Conservation (phyloP, 2,888 invertebrate genomes). For the Scotopteryx bipunctaria region DNA sequence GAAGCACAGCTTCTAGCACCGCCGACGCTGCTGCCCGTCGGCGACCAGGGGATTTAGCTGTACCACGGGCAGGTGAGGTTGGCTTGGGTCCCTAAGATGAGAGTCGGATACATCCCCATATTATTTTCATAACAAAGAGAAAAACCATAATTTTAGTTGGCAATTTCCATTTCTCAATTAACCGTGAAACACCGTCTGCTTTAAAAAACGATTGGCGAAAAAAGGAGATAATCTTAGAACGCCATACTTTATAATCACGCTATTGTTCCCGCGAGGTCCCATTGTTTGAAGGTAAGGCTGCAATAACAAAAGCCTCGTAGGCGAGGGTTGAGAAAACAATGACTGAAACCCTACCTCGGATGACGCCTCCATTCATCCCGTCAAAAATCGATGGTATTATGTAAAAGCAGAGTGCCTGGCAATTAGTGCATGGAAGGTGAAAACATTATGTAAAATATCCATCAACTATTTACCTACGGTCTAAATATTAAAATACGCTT, state of each 20-base stretch:
- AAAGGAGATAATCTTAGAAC: conserved; percentile 59
- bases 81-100: too few relatives aligned
- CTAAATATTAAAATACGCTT: too few relatives aligned
- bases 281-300: conserved; percentile 67
- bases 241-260: conserved; percentile 71
- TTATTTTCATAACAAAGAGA: too few relatives aligned
- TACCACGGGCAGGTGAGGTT: too few relatives aligned
- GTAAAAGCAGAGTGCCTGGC: conserved; percentile 17
- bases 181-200: conserved; percentile 9
- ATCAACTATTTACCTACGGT: too few relatives aligned
- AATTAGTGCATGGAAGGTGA: conserved; percentile 10
- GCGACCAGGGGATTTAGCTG: too few relatives aligned
- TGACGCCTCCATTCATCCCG: conserved; percentile 58
- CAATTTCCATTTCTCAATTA: not conserved
- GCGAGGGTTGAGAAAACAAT: conserved; percentile 69
- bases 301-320: conserved; percentile 70
- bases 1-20: too few relatives aligned
- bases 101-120: too few relatives aligned
- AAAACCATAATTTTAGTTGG: too few relatives aligned
- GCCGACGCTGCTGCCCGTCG: too few relatives aligned
- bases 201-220: conserved; percentile 33
- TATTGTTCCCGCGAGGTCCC: conserved; percentile 69
- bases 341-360: conserved; percentile 62
- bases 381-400: conserved; percentile 54
- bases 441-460: not conserved